Evolutionary conservation across 2,888 invertebrate genomes (phyloP), one percentile per base, ranked within the genome.

Genomic region (Lasioglossum calceatum): DNA sequence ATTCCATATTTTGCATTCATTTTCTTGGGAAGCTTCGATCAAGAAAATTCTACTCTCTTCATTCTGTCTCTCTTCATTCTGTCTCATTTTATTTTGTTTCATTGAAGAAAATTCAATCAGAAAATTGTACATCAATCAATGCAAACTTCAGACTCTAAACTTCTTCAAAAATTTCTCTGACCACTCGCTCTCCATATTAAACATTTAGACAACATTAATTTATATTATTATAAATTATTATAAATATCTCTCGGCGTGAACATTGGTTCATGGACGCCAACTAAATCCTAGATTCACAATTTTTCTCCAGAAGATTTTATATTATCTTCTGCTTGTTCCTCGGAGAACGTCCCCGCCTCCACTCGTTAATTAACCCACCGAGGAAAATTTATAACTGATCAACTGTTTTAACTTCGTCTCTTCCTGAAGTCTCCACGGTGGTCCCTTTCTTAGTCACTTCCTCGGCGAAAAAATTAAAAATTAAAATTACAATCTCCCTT

Each of bases 401-500:
- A 39, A 23, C 70, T 70, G 67, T 67, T 76, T 19, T 32, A 64
- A 64, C 32, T 64, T 64, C 8, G 19, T 32, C 36, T 19, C 8
- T 16, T 32, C 19, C 19, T 16, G 14, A 32, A 8, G 32, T 64
- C 32, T 32, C 64, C 19, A 12, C n/a, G 58, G 12, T 12, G 58
- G n/a, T n/a, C 12, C 4, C 82, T 82, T 79, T 74, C 44, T 47
- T 79, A 76, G 72, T 2, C 44, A 44, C 4, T 54, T n/a, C n/a
- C 84, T 54, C 77, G 81, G 27, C 44, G 87, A 75, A 83, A 84
- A 87, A 89, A 93, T 93, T 91, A 92, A 92, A 93, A 92, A 93
- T 93, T 93, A 91, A 93, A 92, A 92, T 92, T 88, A 91, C 93
- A 93, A 93, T 93, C 92, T 93, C 89, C 91, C 88, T 82, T 84